Conservation (phyloP, 1,140 invertebrate genomes). For the Steinernema feltiae region DNA sequence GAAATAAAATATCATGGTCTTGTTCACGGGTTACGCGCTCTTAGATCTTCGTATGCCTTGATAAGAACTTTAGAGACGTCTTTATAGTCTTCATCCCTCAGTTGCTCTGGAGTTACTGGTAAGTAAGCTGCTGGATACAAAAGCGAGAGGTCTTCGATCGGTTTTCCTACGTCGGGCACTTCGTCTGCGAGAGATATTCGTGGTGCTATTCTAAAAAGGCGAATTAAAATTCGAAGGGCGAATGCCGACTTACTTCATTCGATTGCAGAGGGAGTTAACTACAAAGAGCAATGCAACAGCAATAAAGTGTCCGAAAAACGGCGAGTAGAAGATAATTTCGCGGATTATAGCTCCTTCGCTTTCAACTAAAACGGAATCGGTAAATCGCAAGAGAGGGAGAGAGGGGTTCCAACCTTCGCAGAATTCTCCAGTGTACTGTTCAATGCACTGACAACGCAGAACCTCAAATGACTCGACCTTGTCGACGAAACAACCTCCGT, state of each 20-base stretch:
- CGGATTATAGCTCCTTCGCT: neutral
- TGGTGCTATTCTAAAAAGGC: neutral
- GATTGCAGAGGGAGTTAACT: neutral
- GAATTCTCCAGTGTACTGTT: slow-evolving; percentile 1
- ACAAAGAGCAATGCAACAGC: neutral
- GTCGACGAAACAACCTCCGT: neutral
- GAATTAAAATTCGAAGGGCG: neutral
- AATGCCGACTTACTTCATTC: neutral
- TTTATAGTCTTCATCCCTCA: no score
- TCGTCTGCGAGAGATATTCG: neutral
- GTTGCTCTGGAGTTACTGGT: no score
- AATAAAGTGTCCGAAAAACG: neutral
- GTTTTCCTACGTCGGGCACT: neutral
- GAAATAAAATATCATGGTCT: no score
- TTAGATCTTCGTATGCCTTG: no score
- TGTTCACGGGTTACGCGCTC: no score
- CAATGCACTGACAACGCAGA: neutral
- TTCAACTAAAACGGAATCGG: neutral
- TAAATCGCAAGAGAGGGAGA: neutral
- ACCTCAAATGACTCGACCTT: neutral
- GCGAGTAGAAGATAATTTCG: neutral
- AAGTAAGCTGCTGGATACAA: neutral
- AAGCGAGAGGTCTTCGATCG: neutral
- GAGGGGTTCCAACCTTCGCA: neutral
- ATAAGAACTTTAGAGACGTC: no score